Evolutionary conservation across 1,140 invertebrate genomes (phyloP), one percentile per base, ranked within the genome.

Genomic region (Dryas iulia): DNA sequence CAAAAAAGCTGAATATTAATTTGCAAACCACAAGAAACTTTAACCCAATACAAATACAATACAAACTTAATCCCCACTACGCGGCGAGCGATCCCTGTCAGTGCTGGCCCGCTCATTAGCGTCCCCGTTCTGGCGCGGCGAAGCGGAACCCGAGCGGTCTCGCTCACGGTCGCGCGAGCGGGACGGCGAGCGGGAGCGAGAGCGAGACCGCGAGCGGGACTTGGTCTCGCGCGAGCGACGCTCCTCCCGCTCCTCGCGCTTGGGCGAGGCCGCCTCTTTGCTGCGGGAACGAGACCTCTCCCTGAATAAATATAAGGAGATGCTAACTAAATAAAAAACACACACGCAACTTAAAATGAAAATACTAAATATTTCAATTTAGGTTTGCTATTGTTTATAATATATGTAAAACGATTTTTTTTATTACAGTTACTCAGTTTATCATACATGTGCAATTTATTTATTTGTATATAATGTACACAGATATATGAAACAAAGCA

Each of bases 241-340:
- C 25, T 82, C 81, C 59, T 89, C 39, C 7, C 39, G 39, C 18
- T 47, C 89, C 14, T 90, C 89, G 10, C 84, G 86, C 58, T 89
- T 90, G 6, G 87, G 87, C 3, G 89, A 91, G 3, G 67, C 79
- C 53, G 81, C 82, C 56, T 92, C 91, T 78, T 92, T 92, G 85
- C 90, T 92, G 63, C 83, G 87, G 3, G 91, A 92, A 18, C 90
- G 87, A 57, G 91, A 92, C 59, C 91, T 84, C 58, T 92, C 90
- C 84, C 90, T 92, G 80, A 59, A 61, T 66, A 66, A 68, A 62
- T 57, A 4, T 24, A 56, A 26, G 12, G 24, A 56, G 24, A 56
- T 25, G n/a, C 39, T 21, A 56, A 56, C 53, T 56, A 56, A 56
- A 56, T n/a, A n/a, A n/a, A n/a, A n/a, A n/a, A n/a, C n/a, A 21